Base-by-base conservation (phyloP, 2,797 vertebrate species). In the Pipistrellus nathusii region DNA sequence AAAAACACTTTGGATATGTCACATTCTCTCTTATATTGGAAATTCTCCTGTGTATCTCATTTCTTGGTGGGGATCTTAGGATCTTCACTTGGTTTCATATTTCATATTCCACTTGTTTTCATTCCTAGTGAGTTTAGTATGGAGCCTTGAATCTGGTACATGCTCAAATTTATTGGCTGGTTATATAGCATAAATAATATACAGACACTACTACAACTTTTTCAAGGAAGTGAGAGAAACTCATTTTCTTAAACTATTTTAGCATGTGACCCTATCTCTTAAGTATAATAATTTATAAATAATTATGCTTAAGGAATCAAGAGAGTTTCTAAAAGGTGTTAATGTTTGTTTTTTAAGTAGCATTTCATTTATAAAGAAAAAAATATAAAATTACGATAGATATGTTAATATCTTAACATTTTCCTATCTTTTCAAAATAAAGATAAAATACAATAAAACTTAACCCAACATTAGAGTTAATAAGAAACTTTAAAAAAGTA, bases 231-330 rank as follows among this genome's bases (percentile, higher is more conserved):
- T 59, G 27, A 62, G 12, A 76, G 44, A 93, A 84, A 77, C 12
- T 68, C 25, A 77, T 66, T 81, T 6, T 38, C 17, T 62, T 68
- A 38, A 59, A 73, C 89, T 81, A 53, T n/a, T 92, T 38, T 15
- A 81, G 21, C 17, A 55, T 32, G 13, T 35, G 44, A 68, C 2
- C 41, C 11, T 11, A 13, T 1, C 2, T 46, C n/a, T 71, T 84
- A 66, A 75, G 6, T n/a, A n/a, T n/a, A n/a, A n/a, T 72, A 81
- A 30, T 81, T 76, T 91, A 69, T 91, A 11, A 91, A n/a, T 64
- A 57, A 64, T 83, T 78, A 53, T 53, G 8, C n/a, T 62, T 68
- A 5, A 23, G 48, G 12, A 91, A 82, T 90, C 12, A 87, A 77
- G 23, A 72, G 1, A 4, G 6, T 85, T 88, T 75, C 44, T 69